These are phyloP conservation scores for Agrotis puta DNA, from an alignment of 2,888 invertebrate species.

Conservation along the genomic window DNA sequence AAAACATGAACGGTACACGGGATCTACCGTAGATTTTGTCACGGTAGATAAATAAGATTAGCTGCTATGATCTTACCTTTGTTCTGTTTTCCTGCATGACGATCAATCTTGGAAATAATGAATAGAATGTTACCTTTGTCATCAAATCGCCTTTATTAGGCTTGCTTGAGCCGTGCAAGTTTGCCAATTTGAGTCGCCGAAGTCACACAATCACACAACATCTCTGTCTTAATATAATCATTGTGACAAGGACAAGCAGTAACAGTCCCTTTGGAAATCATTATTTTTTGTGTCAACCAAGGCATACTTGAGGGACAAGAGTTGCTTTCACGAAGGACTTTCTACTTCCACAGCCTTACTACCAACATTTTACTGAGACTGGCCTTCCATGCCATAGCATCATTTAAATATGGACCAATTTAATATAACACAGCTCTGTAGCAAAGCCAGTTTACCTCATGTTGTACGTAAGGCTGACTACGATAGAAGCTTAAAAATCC, in stretches of 20 bases:
- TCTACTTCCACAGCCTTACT: background rate
- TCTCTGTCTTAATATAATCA: slow-evolving; percentile 6
- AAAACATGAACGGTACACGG: background rate
- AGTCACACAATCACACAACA: slow-evolving; percentile 20
- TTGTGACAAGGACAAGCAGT: background rate
- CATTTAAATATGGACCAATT: background rate
- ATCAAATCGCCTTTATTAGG: slow-evolving; percentile 1
- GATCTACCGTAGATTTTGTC: background rate
- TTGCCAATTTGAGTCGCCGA: background rate
- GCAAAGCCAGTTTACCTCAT: background rate
- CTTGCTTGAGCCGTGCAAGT: background rate
- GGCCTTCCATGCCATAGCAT: background rate
- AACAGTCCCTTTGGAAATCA: background rate
- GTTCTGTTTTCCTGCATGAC: slow-evolving; percentile 6
- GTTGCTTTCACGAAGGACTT: background rate
- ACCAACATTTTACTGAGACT: background rate
- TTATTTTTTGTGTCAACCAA: too few species aligned
- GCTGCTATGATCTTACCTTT: background rate
- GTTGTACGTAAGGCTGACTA: background rate
- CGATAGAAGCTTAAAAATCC: too few species aligned
- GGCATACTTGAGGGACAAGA: background rate
- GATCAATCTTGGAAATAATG: slow-evolving; percentile 5
- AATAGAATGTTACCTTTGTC: slow-evolving; percentile 8
- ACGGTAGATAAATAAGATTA: slow-evolving; percentile 1
- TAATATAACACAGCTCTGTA: background rate